phyloP scores from a whole-genome alignment of 2,888 invertebrate species.

The Perizoma affinitatum region DNA sequence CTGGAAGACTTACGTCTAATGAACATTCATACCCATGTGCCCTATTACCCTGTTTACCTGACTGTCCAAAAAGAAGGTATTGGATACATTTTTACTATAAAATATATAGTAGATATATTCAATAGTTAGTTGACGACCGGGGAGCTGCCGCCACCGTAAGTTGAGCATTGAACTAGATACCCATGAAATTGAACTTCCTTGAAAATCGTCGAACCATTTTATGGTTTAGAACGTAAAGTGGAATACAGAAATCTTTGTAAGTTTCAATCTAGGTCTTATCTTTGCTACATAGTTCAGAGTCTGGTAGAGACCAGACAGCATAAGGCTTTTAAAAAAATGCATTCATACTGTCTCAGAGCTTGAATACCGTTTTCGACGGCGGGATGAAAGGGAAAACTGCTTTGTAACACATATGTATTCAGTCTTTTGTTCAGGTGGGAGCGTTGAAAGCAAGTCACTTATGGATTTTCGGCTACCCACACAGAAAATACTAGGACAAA shows the following conservation, averaged over 20 bases:
- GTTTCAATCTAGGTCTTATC: background rate
- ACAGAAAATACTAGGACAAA: conserved; percentile 3
- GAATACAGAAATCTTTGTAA: background rate
- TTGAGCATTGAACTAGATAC: background rate
- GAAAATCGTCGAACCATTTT: background rate
- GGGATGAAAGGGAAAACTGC: conserved; percentile 62
- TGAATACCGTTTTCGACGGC: conserved; percentile 62
- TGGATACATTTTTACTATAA: too few species aligned
- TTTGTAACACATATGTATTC: conserved; percentile 56
- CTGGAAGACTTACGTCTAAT: conserved; percentile 48
- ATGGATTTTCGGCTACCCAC: conserved; percentile 20
- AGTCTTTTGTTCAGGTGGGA: conserved; percentile 63
- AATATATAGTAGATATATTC: too few species aligned
- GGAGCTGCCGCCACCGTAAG: background rate
- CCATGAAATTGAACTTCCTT: conserved; percentile 3
- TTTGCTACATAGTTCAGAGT: background rate
- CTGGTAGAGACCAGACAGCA: conserved; percentile 25
- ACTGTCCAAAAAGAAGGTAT: too few species aligned
- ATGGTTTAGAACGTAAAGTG: background rate
- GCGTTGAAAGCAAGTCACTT: conserved; percentile 50
- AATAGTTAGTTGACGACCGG: background rate
- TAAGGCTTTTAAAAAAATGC: conserved; percentile 53
- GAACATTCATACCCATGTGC: conserved; percentile 53
- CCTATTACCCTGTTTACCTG: conserved; percentile 31
- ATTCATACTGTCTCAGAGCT: conserved; percentile 58